Conservation (phyloP, 2,797 vertebrate genomes). For the Halcyon chelicuti region DNA sequence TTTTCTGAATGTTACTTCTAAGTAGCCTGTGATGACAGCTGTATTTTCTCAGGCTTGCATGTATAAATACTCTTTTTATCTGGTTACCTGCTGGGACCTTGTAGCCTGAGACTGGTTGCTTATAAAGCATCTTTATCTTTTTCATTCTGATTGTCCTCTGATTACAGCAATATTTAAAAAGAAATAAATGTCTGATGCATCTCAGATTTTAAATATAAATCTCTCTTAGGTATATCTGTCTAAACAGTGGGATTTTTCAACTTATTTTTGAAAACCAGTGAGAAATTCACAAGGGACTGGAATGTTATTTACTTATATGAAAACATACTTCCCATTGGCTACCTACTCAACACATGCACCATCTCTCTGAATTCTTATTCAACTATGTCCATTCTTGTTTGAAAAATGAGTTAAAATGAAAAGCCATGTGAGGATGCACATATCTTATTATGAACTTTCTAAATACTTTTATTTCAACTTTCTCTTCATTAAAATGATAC, state of each 20-base stretch:
- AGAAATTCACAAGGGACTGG: background rate
- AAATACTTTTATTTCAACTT: background rate
- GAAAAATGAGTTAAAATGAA: background rate
- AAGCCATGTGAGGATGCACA: background rate
- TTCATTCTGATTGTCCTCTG: background rate
- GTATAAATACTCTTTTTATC: background rate
- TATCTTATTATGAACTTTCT: background rate
- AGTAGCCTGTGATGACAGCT: background rate
- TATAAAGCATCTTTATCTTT: background rate
- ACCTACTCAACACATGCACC: background rate
- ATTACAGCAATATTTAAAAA: background rate
- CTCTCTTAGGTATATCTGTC: background rate
- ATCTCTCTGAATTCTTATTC: background rate
- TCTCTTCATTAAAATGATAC: background rate
- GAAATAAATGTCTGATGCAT: background rate
- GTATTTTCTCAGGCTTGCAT: background rate
- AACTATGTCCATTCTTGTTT: background rate
- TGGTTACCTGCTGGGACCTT: background rate
- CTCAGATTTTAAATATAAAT: background rate
- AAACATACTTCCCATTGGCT: background rate
- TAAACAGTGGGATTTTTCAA: background rate
- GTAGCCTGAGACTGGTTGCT: background rate
- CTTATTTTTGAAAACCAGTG: background rate
- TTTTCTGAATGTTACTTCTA: background rate
- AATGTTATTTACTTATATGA: background rate